Conservation (phyloP, 2,113 vertebrate species). For the Anolis carolinensis region DNA sequence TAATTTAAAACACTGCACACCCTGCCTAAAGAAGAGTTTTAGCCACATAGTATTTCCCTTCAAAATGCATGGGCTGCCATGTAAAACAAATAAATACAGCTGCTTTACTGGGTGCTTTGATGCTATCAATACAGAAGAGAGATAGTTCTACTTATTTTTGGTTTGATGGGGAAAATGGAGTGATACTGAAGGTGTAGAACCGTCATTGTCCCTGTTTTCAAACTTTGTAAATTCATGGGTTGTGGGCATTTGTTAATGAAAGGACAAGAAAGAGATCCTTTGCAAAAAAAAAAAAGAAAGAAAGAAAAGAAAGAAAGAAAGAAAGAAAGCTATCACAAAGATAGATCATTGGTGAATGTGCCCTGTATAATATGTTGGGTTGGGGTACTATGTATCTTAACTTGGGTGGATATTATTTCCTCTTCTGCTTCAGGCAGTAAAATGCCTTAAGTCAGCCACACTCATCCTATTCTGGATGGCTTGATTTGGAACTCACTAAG, state of each 20-base stretch:
- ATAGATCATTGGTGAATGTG: background rate
- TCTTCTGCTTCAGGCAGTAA: no score
- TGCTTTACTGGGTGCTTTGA: no score
- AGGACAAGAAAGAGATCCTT: background rate
- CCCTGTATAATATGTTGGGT: background rate
- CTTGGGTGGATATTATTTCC: no score
- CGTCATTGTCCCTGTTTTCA: background rate
- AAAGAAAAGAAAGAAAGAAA: no score
- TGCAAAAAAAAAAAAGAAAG: no score
- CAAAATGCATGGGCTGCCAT: background rate
- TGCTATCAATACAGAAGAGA: no score
- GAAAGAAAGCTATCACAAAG: no score
- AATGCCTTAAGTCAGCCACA: no score
- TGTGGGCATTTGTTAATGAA: background rate
- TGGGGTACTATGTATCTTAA: no score
- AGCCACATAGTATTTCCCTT: background rate
- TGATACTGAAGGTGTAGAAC: background rate
- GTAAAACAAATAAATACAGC: background rate
- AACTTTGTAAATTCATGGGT: background rate
- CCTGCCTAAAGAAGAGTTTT: background rate
- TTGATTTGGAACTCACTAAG: conserved; percentile 32
- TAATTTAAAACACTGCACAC: background rate
- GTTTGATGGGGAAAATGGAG: background rate
- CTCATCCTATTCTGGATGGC: background rate
- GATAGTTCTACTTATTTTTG: background rate